A percentile compares a stretch with the other conserved stretches of the same genome.
phyloP scores from a whole-genome alignment of 2,888 invertebrate genomes.

The Pachycephus smyrnensis region DNA sequence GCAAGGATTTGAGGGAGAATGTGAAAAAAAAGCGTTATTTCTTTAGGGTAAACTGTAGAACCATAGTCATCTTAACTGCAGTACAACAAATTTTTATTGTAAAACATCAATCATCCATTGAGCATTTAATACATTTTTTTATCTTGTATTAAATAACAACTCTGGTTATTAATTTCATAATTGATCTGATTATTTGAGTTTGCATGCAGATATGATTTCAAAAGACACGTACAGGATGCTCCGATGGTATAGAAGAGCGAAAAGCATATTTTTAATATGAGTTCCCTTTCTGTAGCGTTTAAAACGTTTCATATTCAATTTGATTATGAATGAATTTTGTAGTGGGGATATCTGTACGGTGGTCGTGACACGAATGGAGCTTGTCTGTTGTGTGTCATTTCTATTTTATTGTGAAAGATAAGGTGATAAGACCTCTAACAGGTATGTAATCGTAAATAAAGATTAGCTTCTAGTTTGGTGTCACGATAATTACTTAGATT shows the following conservation, averaged over 20 bases:
- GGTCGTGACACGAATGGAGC: neutral
- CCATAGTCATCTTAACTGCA: too few relatives aligned
- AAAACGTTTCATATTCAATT: neutral
- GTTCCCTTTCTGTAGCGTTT: neutral
- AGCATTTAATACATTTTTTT: neutral
- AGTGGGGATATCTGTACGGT: neutral
- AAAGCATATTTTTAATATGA: neutral
- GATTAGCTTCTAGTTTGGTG: neutral
- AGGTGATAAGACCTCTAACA: neutral
- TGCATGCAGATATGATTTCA: neutral
- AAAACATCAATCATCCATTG: neutral
- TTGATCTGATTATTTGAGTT: neutral
- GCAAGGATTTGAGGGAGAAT: neutral
- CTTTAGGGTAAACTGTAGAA: neutral
- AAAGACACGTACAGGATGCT: neutral
- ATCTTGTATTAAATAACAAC: neutral
- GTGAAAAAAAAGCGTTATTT: neutral
- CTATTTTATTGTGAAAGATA: neutral
- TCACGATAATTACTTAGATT: neutral
- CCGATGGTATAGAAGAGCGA: neutral
- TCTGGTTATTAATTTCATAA: neutral
- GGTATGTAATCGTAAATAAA: neutral
- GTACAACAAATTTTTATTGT: neutral
- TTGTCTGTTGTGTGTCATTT: neutral
- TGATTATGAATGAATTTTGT: neutral